phyloP scores from a whole-genome alignment of 2,888 invertebrate species.

The Shargacucullia verbasci region DNA sequence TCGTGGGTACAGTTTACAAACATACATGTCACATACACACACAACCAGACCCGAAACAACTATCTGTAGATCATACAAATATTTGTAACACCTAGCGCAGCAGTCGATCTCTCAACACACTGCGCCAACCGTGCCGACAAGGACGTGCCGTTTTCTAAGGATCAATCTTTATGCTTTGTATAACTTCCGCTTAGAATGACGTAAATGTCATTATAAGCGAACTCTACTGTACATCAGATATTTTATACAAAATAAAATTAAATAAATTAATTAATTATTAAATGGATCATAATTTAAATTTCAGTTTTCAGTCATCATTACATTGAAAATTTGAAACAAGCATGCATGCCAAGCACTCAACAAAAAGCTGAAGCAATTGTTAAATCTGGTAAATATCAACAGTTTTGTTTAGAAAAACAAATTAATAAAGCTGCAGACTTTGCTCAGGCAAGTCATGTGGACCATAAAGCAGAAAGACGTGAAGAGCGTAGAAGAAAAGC shows the following conservation, averaged over 20 bases:
- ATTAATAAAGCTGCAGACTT: slow-evolving; percentile 82
- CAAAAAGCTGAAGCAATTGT: slow-evolving; percentile 91
- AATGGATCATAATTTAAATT: slow-evolving; percentile 61
- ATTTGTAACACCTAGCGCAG: too few relatives aligned
- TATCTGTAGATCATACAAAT: too few relatives aligned
- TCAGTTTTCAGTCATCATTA: slow-evolving; percentile 91
- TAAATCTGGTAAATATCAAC: slow-evolving; percentile 93
- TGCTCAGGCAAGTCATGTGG: slow-evolving; percentile 74
- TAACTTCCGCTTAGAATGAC: too few relatives aligned
- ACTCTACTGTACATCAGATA: too few relatives aligned
- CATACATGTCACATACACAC: too few relatives aligned
- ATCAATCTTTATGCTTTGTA: too few relatives aligned
- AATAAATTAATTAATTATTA: background rate
- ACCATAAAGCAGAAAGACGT: slow-evolving; percentile 91
- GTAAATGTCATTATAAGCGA: too few relatives aligned
- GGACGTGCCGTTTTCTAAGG: too few relatives aligned
- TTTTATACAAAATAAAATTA: background rate
- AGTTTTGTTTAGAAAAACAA: slow-evolving; percentile 91
- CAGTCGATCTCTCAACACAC: too few relatives aligned
- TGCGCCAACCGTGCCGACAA: too few relatives aligned
- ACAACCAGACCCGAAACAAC: too few relatives aligned
- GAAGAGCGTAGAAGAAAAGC: slow-evolving; percentile 97
- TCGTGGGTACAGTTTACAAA: too few relatives aligned
- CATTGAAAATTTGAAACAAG: slow-evolving; percentile 91
- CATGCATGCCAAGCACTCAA: slow-evolving; percentile 91